phyloP scores from a whole-genome alignment of 64 coral and sea anemone genomes.

The Actinia equina region DNA sequence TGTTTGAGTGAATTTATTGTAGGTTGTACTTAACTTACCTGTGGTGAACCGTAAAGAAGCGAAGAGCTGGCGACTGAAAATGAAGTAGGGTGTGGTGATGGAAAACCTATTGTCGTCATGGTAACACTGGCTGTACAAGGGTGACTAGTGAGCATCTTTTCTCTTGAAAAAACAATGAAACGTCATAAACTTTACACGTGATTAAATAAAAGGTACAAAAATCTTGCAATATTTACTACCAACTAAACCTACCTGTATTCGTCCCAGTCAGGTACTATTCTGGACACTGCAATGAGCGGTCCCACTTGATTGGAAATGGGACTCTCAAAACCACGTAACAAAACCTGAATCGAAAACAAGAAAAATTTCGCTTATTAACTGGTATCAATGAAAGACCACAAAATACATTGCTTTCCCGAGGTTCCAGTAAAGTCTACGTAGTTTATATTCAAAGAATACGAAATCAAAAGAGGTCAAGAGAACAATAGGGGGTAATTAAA shows the following conservation, averaged over 20 bases:
- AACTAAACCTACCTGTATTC: constrained; percentile 74
- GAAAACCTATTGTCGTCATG: constrained; percentile 70
- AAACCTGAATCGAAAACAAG: constrained; percentile 18
- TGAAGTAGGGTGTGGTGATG: constrained; percentile 80
- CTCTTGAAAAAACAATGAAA: constrained; percentile 19
- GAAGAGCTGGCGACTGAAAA: constrained; percentile 63
- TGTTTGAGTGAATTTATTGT: no score
- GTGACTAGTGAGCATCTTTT: constrained; percentile 48
- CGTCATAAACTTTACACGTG: neutral
- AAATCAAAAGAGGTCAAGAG: no score
- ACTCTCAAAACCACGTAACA: constrained; percentile 45
- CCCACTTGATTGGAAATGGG: constrained; percentile 57
- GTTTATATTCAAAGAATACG: no score
- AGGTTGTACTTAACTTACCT: constrained; percentile 20
- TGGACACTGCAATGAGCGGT: constrained; percentile 51
- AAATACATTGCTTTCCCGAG: no score
- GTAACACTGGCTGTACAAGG: constrained; percentile 68
- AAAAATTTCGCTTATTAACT: no score
- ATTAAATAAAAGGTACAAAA: neutral
- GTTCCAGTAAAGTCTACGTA: no score
- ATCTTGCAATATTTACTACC: neutral
- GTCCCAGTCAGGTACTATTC: constrained; percentile 54
- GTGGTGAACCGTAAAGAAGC: constrained; percentile 54
- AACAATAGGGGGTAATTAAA: no score
- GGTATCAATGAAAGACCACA: no score